Evolutionary conservation across 2,888 invertebrate species (phyloP), one percentile per base, ranked within the genome.

Genomic region (Deilephila porcellus): DNA sequence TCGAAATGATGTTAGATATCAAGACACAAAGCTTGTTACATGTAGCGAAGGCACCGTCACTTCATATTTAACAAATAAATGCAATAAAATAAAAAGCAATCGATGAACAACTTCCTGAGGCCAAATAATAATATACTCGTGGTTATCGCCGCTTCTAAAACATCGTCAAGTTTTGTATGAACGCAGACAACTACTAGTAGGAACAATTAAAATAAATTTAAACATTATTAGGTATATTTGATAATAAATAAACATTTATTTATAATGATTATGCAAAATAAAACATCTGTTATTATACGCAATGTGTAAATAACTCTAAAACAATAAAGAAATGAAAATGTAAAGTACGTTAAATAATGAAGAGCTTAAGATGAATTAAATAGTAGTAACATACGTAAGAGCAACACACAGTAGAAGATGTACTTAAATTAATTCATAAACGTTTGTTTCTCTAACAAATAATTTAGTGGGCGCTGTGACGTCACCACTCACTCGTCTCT

Each of bases 371-470:
- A 67, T 52, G 67, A 67, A 52, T 52, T 67, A 52, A 67, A 67
- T 67, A 67, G 37, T 67, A 37, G 37, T 67, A 67, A 82, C 78
- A 76, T 76, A 74, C 81, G 80, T 76, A 82, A 77, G 79, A 84
- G 86, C 82, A 85, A 85, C 84, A 77, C 83, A 80, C 76, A 78
- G 74, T 74, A 70, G 75, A 79, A 76, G 32, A 74, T 80, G 79
- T 80, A 80, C 82, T 82, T 79, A 82, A 72, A 78, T 25, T 77
- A 77, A 76, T 25, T 56, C 59, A 62, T 62, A 62, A 70, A 70
- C 75, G 75, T 74, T 74, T 73, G 75, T 74, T 74, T 73, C 77
- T 74, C 75, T 79, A 74, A 79, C 76, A 76, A 45, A 79, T 45
- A 76, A 76, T 80, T 78, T 80, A 80, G 79, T 76, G 79, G 76